Evolutionary conservation across 1,140 invertebrate genomes (phyloP).

Genomic region (Drosophila neocordata): DNA sequence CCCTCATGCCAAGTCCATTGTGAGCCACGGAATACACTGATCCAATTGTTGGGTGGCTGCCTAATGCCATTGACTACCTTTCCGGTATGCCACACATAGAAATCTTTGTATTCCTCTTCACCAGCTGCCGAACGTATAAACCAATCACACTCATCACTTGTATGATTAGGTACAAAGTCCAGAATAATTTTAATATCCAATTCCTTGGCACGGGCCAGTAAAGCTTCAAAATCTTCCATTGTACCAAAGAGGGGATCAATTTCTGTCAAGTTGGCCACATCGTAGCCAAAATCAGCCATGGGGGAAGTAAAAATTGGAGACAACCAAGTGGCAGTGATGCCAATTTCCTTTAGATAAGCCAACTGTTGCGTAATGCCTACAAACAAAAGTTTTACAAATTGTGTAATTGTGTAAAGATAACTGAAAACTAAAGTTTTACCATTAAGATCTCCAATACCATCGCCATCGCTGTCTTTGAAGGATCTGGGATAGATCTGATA

Average conservation of each 20-base stretch:
- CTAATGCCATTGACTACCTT: constrained; percentile 82
- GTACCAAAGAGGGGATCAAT: constrained; percentile 89
- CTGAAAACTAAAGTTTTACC: constrained; percentile 58
- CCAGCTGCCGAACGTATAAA: constrained; percentile 86
- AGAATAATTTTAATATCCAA: constrained; percentile 88
- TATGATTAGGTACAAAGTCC: constrained; percentile 94
- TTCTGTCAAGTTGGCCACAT: constrained; percentile 85
- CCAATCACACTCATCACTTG: constrained; percentile 89
- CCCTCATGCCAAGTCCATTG: constrained; percentile 89
- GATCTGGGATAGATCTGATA: constrained; percentile 92
- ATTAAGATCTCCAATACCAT: constrained; percentile 90
- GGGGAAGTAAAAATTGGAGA: constrained; percentile 86
- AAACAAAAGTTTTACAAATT: constrained; percentile 61
- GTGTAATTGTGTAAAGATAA: rapidly evolving
- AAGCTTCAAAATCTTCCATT: constrained; percentile 87
- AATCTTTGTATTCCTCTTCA: constrained; percentile 86
- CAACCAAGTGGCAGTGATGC: constrained; percentile 87
- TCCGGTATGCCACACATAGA: constrained; percentile 88
- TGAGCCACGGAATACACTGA: constrained; percentile 86
- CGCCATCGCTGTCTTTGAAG: constrained; percentile 90
- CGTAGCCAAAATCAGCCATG: constrained; percentile 87
- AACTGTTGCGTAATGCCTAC: constrained; percentile 85
- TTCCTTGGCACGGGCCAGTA: constrained; percentile 85
- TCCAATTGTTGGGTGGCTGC: constrained; percentile 88
- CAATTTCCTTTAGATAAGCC: constrained; percentile 86